Percentiles rank a stretch among this genome's conserved stretches.
Evolutionary conservation across 1,140 invertebrate species (phyloP).

Genomic region (Diploscapter pachys): DNA sequence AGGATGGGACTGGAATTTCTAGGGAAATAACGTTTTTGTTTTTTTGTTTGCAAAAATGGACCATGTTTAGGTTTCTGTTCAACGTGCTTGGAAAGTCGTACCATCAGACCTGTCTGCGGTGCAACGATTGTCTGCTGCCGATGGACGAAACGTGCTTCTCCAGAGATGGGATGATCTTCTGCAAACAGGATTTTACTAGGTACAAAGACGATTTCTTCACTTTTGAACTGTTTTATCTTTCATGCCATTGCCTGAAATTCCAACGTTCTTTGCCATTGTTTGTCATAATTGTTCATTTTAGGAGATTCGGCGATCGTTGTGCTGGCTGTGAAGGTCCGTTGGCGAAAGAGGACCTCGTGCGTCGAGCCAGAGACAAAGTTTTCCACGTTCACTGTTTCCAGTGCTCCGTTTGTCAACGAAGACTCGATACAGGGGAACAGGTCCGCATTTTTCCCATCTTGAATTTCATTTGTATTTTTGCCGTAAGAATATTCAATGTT

Average conservation of each 20-base stretch:
- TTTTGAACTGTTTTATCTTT: no score
- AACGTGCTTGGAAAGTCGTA: slow-evolving; percentile 29
- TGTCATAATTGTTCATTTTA: no score
- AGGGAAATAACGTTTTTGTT: no score
- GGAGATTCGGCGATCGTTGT: slow-evolving; percentile 94
- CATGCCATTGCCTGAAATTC: slow-evolving; percentile 32
- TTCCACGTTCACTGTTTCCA: slow-evolving; percentile 98
- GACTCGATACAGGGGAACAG: slow-evolving; percentile 93
- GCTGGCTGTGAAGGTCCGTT: slow-evolving; percentile 90
- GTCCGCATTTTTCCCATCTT: background rate
- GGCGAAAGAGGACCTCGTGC: slow-evolving; percentile 87
- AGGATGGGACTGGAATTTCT: no score
- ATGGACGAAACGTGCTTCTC: slow-evolving; percentile 84
- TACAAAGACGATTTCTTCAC: slow-evolving; percentile 61
- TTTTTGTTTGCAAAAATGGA: no score
- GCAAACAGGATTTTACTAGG: slow-evolving; percentile 98
- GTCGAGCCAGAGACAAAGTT: slow-evolving; percentile 90
- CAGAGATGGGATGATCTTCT: slow-evolving; percentile 88
- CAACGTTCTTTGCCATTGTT: slow-evolving; percentile 62
- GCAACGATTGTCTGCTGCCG: slow-evolving; percentile 26
- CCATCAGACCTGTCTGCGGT: slow-evolving; percentile 34
- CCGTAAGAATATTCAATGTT: no score
- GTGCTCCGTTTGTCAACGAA: slow-evolving; percentile 90
- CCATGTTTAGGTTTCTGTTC: slow-evolving; percentile 24
- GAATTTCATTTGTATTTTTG: no score